Conservation (phyloP, 1,140 invertebrate genomes). For the Bombus balteatus region DNA sequence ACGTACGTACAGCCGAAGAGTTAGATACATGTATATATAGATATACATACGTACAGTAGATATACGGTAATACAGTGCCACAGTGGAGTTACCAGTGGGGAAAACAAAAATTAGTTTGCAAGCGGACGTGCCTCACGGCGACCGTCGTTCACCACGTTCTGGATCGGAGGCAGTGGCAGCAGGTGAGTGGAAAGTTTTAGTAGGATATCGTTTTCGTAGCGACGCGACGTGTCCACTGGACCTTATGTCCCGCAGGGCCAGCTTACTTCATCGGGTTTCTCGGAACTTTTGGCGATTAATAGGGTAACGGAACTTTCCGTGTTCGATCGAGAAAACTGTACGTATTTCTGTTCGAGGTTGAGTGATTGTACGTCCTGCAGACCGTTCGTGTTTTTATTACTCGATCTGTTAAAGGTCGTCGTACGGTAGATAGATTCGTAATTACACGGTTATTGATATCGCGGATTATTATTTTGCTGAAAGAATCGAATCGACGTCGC, state of each 20-base stretch:
- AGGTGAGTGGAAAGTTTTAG: constrained; percentile 55
- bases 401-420: neutral
- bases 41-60: neutral
- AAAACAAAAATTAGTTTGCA: constrained; percentile 62
- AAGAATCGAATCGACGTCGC: neutral
- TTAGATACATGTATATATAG: neutral
- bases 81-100: constrained; percentile 67
- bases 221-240: constrained; percentile 6
- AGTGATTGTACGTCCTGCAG: neutral
- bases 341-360: neutral
- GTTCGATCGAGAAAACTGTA: neutral
- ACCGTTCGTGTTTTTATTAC: neutral
- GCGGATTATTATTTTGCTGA: neutral
- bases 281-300: constrained; percentile 13
- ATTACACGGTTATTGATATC: neutral
- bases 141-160: constrained; percentile 44
- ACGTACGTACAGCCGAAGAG: constrained; percentile 8
- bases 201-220: constrained; percentile 34
- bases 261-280: neutral
- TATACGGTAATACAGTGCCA: constrained; percentile 59
- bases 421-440: neutral
- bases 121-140: constrained; percentile 58
- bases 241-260: constrained; percentile 16
- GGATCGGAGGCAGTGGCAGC: constrained; percentile 39
- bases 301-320: neutral